A percentile compares a stretch with the other conserved stretches of the same genome.
Conservation (phyloP, 2,888 invertebrate species). For the Dryobotodes eremita region DNA sequence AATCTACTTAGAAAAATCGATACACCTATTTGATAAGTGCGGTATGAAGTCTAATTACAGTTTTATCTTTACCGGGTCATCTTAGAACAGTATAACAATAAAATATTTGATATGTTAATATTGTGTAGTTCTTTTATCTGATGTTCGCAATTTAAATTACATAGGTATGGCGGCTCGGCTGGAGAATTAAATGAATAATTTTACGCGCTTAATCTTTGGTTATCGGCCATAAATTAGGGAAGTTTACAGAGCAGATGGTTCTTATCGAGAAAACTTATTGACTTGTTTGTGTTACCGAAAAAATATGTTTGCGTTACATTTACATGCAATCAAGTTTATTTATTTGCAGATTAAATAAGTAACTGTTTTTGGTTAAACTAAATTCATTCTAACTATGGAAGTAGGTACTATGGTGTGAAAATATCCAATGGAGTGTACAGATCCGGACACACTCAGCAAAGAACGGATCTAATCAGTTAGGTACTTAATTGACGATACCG, state of each 20-base stretch:
- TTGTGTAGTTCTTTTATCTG: constrained; percentile 77
- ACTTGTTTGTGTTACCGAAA: constrained; percentile 19
- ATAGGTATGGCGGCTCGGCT: constrained; percentile 38
- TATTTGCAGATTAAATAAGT: neutral
- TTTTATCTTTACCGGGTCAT: constrained; percentile 87
- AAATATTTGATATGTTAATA: constrained; percentile 88
- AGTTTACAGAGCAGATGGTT: constrained; percentile 23
- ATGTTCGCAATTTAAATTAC: constrained; percentile 74
- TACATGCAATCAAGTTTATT: constrained; percentile 8
- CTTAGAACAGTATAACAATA: constrained; percentile 81
- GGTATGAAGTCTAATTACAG: constrained; percentile 88
- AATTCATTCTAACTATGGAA: neutral
- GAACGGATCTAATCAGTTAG: constrained; percentile 2
- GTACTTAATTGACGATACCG: constrained; percentile 18
- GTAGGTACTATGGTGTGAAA: neutral
- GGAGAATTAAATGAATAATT: constrained; percentile 48
- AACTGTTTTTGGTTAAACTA: neutral
- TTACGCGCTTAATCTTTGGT: constrained; percentile 31
- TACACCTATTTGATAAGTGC: constrained; percentile 88
- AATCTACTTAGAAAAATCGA: constrained; percentile 88
- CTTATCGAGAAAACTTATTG: constrained; percentile 26
- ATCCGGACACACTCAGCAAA: neutral
- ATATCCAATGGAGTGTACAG: neutral
- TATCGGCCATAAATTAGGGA: constrained; percentile 44
- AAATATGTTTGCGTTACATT: constrained; percentile 30